Conservation (phyloP, 2,113 vertebrate genomes). For the Thunnus thynnus region DNA sequence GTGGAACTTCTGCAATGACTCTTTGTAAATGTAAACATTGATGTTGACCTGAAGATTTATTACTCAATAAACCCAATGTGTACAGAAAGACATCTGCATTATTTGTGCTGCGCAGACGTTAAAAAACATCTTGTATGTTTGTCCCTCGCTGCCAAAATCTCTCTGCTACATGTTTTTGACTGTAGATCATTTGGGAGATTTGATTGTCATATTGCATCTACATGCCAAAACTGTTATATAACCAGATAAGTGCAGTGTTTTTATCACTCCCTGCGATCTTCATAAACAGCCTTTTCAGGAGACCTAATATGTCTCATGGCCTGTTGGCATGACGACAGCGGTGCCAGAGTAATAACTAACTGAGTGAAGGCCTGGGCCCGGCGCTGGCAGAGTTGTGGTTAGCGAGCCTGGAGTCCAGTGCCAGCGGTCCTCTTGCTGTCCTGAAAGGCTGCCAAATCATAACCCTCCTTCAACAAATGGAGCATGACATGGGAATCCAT, state of each 20-base stretch:
- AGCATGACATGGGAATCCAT: constrained; percentile 54
- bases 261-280: constrained; percentile 35
- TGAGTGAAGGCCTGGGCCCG: constrained; percentile 16
- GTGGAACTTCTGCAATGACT: background rate
- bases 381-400: constrained; percentile 49
- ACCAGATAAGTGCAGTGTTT: constrained; percentile 27
- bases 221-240: constrained; percentile 30
- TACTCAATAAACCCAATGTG: background rate
- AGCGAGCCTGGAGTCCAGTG: constrained; percentile 17
- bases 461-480: constrained; percentile 54
- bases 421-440: constrained; percentile 46
- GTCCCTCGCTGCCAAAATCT: background rate
- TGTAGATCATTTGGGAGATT: constrained; percentile 2
- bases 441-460: constrained; percentile 48
- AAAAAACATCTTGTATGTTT: background rate
- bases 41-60: background rate
- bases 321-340: constrained; percentile 29
- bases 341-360: constrained; percentile 47
- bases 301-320: constrained; percentile 24
- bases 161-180: constrained; percentile 2
- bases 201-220: constrained; percentile 21
- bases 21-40: too few species aligned
- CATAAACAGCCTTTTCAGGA: constrained; percentile 37
- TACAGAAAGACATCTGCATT: too few species aligned
- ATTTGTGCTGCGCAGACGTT: too few species aligned